Evolutionary conservation across 2,888 invertebrate genomes (phyloP).

Genomic region (Pandemis corylana): DNA sequence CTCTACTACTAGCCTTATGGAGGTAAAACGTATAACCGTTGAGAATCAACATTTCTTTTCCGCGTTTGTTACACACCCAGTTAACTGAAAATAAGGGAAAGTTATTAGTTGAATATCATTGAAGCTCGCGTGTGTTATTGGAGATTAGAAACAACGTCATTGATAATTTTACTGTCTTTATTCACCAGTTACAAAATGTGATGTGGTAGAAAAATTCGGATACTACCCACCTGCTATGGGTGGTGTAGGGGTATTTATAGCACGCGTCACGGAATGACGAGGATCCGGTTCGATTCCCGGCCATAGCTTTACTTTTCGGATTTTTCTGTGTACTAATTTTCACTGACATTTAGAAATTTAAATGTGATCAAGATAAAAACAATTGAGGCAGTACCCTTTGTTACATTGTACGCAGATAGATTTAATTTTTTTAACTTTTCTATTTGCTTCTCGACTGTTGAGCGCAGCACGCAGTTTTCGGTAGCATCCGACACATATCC

Average conservation of each 20-base stretch:
- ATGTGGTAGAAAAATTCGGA: too few species aligned
- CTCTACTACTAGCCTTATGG: slow-evolving; percentile 40
- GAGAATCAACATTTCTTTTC: slow-evolving; percentile 47
- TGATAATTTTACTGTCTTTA: not conserved
- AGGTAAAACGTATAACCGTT: slow-evolving; percentile 49
- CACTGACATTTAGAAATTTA: too few species aligned
- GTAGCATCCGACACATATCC: not conserved
- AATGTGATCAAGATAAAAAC: not conserved
- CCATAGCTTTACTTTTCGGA: too few species aligned
- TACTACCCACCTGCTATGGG: too few species aligned
- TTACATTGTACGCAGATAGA: not conserved
- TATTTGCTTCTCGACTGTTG: not conserved
- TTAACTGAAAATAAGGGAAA: slow-evolving; percentile 17
- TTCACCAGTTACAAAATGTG: not conserved
- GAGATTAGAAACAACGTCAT: not conserved
- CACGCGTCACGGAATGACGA: too few species aligned
- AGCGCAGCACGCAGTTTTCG: not conserved
- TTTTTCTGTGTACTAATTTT: too few species aligned
- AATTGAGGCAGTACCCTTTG: not conserved
- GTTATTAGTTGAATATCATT: not conserved
- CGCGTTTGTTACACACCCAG: slow-evolving; percentile 30
- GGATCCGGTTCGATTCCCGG: too few species aligned
- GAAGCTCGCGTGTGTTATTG: not conserved
- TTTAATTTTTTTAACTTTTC: not conserved
- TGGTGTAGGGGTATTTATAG: too few species aligned